Evolutionary conservation across 2,888 invertebrate genomes (phyloP).

Genomic region (Parnassius apollo): DNA sequence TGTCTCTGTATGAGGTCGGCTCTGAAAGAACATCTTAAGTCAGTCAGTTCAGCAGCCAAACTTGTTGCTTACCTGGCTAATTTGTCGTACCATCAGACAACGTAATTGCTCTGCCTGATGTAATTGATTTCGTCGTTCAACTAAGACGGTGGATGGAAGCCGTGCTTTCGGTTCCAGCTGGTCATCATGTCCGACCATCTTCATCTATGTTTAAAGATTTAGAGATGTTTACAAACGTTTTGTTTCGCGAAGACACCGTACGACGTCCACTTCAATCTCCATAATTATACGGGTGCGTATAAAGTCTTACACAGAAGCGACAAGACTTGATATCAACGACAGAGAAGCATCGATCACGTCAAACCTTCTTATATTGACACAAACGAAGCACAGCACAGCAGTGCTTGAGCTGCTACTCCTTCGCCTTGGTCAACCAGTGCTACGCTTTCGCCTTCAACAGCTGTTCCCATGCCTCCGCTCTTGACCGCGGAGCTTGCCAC

Average conservation of each 20-base stretch:
- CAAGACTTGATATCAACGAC: too few relatives aligned
- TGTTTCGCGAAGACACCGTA: too few relatives aligned
- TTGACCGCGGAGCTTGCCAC: too few relatives aligned
- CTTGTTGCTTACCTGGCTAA: constrained; percentile 28
- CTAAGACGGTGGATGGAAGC: constrained; percentile 11
- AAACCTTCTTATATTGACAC: too few relatives aligned
- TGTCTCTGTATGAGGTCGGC: constrained; percentile 28
- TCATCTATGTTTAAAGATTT: constrained; percentile 25
- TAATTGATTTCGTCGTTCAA: constrained; percentile 3
- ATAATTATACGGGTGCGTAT: constrained; percentile 4
- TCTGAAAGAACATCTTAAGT: constrained; percentile 28
- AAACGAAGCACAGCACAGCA: too few relatives aligned
- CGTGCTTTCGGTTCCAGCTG: constrained; percentile 16
- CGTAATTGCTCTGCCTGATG: background rate
- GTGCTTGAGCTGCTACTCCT: too few relatives aligned
- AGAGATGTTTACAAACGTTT: constrained; percentile 9
- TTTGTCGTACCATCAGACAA: constrained; percentile 1
- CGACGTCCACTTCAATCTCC: too few relatives aligned
- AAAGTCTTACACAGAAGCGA: too few relatives aligned
- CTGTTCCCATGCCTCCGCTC: too few relatives aligned
- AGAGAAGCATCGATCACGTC: too few relatives aligned
- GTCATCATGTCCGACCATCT: constrained; percentile 1
- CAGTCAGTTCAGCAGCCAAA: constrained; percentile 25
- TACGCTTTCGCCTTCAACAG: too few relatives aligned
- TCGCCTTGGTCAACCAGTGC: too few relatives aligned